These are phyloP conservation scores for Drosophila nr. fundita DNA, from an alignment of 2,888 invertebrate species.

Conservation along the genomic window DNA sequence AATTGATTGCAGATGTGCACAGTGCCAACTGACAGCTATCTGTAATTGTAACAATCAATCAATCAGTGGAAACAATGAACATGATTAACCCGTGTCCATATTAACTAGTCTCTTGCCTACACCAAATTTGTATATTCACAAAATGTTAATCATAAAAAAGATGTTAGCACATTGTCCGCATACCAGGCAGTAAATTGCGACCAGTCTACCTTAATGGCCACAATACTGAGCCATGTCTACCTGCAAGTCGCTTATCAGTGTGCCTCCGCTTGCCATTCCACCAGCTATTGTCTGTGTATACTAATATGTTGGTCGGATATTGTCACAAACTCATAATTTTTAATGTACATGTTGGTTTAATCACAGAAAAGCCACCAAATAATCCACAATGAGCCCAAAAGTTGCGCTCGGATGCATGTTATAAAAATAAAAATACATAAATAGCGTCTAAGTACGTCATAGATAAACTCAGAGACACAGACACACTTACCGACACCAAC, in stretches of 20 bases:
- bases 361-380: constrained; percentile 16
- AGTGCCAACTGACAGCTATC: constrained; percentile 22
- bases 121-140: constrained; percentile 1
- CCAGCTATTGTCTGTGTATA: constrained; percentile 6
- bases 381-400: constrained; percentile 24
- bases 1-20: constrained; percentile 13
- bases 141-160: constrained; percentile 52
- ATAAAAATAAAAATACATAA: constrained; percentile 69
- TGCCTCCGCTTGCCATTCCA: neutral
- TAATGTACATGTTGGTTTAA: constrained; percentile 20
- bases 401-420: constrained; percentile 42
- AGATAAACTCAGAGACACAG: constrained; percentile 70
- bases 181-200: constrained; percentile 47
- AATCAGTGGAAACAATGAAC: constrained; percentile 78
- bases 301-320: constrained; percentile 32
- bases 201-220: constrained; percentile 61
- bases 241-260: constrained; percentile 50
- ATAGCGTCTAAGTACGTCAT: constrained; percentile 72
- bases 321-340: constrained; percentile 54
- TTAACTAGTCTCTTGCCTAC: constrained; percentile 71
- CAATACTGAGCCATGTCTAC: constrained; percentile 42
- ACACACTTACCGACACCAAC: constrained; percentile 15
- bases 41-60: constrained; percentile 68
- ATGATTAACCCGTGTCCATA: constrained; percentile 79
- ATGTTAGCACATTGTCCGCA: constrained; percentile 60